phyloP scores from a whole-genome alignment of 2,888 invertebrate species.

The Spilarctia lutea region DNA sequence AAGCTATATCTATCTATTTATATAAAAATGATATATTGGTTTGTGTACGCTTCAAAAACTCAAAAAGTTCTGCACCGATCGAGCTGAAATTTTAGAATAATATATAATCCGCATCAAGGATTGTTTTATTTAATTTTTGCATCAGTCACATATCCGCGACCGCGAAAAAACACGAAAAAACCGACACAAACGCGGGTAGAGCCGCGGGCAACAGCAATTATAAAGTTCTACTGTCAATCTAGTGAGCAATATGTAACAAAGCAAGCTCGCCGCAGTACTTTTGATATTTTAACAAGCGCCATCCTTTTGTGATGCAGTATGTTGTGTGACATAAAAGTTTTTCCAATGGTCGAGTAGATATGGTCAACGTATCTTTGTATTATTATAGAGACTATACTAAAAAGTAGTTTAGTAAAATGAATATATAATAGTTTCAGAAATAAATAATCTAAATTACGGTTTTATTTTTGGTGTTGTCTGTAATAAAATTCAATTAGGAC shows the following conservation, averaged over 20 bases:
- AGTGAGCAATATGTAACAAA: background rate
- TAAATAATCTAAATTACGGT: background rate
- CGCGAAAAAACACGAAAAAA: too few species aligned
- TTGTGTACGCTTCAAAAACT: too few species aligned
- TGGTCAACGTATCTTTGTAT: background rate
- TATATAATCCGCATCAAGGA: too few species aligned
- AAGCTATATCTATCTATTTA: too few species aligned
- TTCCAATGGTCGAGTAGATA: constrained; percentile 26
- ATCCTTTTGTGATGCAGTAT: constrained; percentile 26
- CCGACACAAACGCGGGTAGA: too few species aligned
- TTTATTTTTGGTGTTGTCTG: background rate
- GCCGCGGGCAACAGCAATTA: too few species aligned
- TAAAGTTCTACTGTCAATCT: background rate
- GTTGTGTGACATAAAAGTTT: constrained; percentile 17
- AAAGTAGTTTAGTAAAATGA: background rate
- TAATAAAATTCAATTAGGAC: background rate
- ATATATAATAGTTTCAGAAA: background rate
- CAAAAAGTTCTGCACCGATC: too few species aligned
- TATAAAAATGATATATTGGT: too few species aligned
- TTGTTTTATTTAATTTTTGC: too few species aligned
- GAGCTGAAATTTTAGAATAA: too few species aligned
- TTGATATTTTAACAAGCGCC: constrained; percentile 20
- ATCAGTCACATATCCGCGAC: too few species aligned
- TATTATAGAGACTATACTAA: background rate
- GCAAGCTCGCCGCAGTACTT: background rate